Conservation (phyloP, 2,797 vertebrate species). For the Diplodus sargus region DNA sequence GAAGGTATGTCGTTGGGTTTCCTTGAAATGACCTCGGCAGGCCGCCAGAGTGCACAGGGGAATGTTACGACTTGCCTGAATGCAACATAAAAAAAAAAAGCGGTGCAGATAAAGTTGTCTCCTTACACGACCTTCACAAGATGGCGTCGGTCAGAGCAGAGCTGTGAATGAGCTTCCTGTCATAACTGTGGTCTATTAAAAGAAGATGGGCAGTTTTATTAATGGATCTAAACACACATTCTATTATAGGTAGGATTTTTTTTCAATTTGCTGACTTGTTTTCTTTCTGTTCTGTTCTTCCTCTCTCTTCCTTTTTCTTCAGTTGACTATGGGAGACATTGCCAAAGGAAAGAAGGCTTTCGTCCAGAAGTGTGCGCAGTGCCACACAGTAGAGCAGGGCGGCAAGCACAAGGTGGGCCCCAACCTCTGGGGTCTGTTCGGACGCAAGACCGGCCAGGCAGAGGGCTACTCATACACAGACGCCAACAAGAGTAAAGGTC, state of each 20-base stretch:
- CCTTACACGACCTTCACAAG: slow-evolving; percentile 71
- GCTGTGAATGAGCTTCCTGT: slow-evolving; percentile 1
- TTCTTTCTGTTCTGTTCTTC: background rate
- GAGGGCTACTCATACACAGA: slow-evolving; percentile 86
- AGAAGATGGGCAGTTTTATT: slow-evolving; percentile 1
- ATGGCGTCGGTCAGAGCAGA: slow-evolving; percentile 42
- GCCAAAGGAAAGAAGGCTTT: slow-evolving; percentile 88
- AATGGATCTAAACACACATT: no score
- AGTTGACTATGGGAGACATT: slow-evolving; percentile 83
- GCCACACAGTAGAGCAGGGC: slow-evolving; percentile 86
- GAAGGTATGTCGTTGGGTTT: background rate
- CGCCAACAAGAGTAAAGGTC: slow-evolving; percentile 91
- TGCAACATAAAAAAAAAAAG: background rate
- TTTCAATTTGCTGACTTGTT: background rate
- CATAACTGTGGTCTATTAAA: slow-evolving; percentile 19
- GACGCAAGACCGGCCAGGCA: slow-evolving; percentile 85
- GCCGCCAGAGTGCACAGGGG: rapidly evolving
- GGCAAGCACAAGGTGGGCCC: slow-evolving; percentile 88
- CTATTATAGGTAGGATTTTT: background rate
- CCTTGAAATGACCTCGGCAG: slow-evolving; percentile 12
- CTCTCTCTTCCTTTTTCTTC: background rate
- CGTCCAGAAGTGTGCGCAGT: slow-evolving; percentile 88
- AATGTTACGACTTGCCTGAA: background rate
- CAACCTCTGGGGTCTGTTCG: slow-evolving; percentile 87
- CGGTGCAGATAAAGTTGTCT: background rate